Conservation (phyloP, 1,140 invertebrate species). For the Drosophila santomea region DNA sequence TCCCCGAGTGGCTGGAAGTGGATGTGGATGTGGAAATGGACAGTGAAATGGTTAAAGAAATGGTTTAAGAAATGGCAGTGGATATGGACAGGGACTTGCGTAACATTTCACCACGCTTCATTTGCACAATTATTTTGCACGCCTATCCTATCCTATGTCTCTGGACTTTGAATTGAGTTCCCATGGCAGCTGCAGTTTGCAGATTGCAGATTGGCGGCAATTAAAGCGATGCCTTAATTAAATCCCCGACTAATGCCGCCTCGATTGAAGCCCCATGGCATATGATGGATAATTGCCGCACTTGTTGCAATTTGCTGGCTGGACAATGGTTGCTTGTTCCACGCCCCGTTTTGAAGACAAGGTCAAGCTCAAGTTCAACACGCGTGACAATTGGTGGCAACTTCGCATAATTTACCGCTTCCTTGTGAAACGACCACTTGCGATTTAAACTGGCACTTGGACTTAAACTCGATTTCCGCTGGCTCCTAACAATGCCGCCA, state of each 20-base stretch:
- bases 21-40: conserved; percentile 25
- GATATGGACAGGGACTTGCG: conserved; percentile 55
- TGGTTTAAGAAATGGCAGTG: conserved; percentile 1
- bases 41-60: conserved; percentile 7
- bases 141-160: conserved; percentile 39
- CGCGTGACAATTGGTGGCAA: conserved; percentile 51
- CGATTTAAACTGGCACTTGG: conserved; percentile 24
- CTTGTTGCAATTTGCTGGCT: conserved; percentile 19
- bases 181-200: conserved; percentile 27
- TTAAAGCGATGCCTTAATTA: conserved; percentile 65
- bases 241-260: conserved; percentile 33
- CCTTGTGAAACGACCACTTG: conserved; percentile 48
- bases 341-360: conserved; percentile 48
- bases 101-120: conserved; percentile 72
- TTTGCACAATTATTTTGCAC: conserved; percentile 58
- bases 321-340: conserved; percentile 24
- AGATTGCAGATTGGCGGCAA: conserved; percentile 35
- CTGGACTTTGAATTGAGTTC: conserved; percentile 20
- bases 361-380: conserved; percentile 82
- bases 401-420: conserved; percentile 62
- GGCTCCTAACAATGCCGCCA: conserved; percentile 45
- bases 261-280: conserved; percentile 47
- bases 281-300: conserved; percentile 47
- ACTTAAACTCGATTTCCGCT: conserved; percentile 49
- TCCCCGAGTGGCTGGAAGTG: conserved; percentile 21